Evolutionary conservation across 1,140 invertebrate species (phyloP).

Genomic region (Paraescarpia echinospica): DNA sequence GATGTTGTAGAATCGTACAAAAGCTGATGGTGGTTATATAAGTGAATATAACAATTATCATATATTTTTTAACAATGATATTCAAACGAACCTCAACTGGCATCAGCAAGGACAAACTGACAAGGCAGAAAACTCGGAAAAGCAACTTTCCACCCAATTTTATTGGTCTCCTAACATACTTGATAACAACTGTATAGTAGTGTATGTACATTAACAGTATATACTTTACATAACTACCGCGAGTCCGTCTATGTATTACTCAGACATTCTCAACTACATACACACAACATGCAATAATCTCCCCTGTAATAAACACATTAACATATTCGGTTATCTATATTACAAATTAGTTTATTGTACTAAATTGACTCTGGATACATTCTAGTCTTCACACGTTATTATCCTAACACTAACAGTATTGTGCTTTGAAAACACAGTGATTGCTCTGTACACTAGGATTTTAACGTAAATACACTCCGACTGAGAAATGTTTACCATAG

Average conservation of each 20-base stretch:
- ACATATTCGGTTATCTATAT: neutral
- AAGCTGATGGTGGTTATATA: no score
- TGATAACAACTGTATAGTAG: neutral
- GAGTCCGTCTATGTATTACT: neutral
- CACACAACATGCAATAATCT: neutral
- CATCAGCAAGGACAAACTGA: neutral
- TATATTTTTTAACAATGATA: no score
- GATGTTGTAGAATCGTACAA: no score
- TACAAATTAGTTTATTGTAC: neutral
- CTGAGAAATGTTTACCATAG: neutral
- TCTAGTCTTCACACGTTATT: neutral
- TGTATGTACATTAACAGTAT: neutral
- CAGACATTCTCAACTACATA: no score
- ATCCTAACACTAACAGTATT: neutral
- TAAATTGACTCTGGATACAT: neutral
- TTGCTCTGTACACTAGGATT: no score
- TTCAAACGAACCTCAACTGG: no score
- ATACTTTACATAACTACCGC: neutral
- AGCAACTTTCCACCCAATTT: neutral
- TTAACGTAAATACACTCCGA: neutral
- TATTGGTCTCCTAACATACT: slow-evolving; percentile 1
- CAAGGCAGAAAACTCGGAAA: neutral
- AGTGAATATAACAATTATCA: no score
- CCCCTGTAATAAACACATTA: neutral
- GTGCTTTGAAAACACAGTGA: no score